Evolutionary conservation across 2,888 invertebrate genomes (phyloP).

Genomic region (Tineola bisselliella): DNA sequence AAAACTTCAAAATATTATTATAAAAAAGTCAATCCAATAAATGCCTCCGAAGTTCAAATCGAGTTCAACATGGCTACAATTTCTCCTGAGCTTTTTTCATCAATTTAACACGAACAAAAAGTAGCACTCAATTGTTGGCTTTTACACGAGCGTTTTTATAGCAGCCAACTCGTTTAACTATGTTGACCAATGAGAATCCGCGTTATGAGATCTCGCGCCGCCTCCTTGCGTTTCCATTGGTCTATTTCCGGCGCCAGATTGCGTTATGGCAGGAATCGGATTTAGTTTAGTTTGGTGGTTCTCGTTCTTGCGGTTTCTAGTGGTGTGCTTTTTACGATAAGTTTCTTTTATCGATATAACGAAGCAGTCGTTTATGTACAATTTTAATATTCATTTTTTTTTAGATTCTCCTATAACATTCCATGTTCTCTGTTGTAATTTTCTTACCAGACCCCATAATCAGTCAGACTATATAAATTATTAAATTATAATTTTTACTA

Average conservation of each 20-base stretch:
- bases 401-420: no score
- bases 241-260: conserved; percentile 45
- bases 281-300: conserved; percentile 44
- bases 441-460: no score
- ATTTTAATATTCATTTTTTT: no score
- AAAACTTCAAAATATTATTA: no score
- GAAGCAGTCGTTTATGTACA: no score
- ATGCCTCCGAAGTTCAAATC: no score
- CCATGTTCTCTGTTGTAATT: no score
- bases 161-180: conserved; percentile 57
- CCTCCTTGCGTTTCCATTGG: conserved; percentile 52
- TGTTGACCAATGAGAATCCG: conserved; percentile 46
- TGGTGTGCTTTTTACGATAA: not conserved
- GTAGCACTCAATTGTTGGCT: conserved; percentile 63
- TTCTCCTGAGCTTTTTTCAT: conserved; percentile 58
- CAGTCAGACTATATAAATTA: no score
- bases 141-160: conserved; percentile 40
- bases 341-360: not conserved
- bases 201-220: conserved; percentile 41
- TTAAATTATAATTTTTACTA: no score
- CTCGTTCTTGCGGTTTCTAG: conserved; percentile 55
- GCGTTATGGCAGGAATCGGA: conserved; percentile 64
- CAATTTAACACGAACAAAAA: conserved; percentile 64
- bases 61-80: conserved; percentile 29
- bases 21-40: no score